A percentile compares a stretch with the other conserved stretches of the same genome.
Conservation (phyloP, 30 jellyfish, hydroid and myxozoan genomes). For the Pseudorhiza aurosa region DNA sequence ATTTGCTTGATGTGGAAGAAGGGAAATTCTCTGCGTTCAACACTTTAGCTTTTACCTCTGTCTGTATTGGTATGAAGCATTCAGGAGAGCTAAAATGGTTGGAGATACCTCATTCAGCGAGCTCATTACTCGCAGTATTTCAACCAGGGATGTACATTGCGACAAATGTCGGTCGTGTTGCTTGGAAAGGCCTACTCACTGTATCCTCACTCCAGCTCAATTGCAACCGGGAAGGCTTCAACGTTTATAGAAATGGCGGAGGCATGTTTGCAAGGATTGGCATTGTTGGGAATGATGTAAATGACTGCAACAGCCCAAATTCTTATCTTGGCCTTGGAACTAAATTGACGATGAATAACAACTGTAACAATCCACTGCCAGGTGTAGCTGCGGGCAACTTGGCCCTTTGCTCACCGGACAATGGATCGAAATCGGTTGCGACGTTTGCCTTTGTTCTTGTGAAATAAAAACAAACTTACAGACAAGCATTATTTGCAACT, state of each 20-base stretch:
- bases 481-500: no score
- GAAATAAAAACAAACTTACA: neutral
- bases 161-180: constrained; percentile 2
- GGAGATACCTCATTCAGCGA: neutral
- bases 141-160: constrained; percentile 1
- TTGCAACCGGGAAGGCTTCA: constrained; percentile 52
- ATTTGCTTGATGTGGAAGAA: constrained; percentile 4
- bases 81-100: constrained; percentile 15
- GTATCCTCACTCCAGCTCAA: constrained; percentile 23
- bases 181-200: constrained; percentile 41
- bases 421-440: constrained; percentile 21
- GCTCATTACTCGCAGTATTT: constrained; percentile 9
- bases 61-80: constrained; percentile 37
- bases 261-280: constrained; percentile 35
- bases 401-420: constrained; percentile 30
- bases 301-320: constrained; percentile 30
- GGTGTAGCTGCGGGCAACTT: constrained; percentile 38
- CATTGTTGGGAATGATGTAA: constrained; percentile 6
- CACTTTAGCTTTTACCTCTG: neutral
- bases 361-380: neutral
- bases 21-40: constrained; percentile 46
- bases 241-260: constrained; percentile 11
- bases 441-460: constrained; percentile 21
- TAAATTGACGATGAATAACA: neutral
- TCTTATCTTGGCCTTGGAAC: constrained; percentile 44